A percentile compares a stretch with the other conserved stretches of the same genome.
Evolutionary conservation across 2,888 invertebrate species (phyloP).

Genomic region (Syrista parreyssii): DNA sequence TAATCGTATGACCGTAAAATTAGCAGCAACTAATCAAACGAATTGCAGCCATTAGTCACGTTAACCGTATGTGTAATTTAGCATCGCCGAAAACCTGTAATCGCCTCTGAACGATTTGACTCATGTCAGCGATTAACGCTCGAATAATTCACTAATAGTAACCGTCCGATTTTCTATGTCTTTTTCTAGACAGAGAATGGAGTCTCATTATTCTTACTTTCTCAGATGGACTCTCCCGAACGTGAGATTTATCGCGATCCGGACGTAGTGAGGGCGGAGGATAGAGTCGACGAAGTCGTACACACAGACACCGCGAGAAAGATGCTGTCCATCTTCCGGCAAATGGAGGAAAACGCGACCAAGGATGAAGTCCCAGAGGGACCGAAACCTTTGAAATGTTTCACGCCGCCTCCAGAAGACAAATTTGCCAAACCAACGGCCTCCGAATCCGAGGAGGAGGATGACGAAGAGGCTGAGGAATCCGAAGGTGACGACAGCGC

Average conservation of each 20-base stretch:
- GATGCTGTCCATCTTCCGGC: slow-evolving; percentile 89
- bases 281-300: slow-evolving; percentile 67
- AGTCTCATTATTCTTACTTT: too few relatives aligned
- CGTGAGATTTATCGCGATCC: slow-evolving; percentile 81
- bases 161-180: too few relatives aligned
- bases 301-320: slow-evolving; percentile 78
- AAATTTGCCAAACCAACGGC: slow-evolving; percentile 68
- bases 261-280: slow-evolving; percentile 75
- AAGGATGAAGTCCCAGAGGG: slow-evolving; percentile 71
- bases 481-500: slow-evolving; percentile 66
- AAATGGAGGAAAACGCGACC: slow-evolving; percentile 81
- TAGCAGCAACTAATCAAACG: too few relatives aligned
- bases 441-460: slow-evolving; percentile 67
- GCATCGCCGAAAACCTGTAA: too few relatives aligned
- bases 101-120: too few relatives aligned
- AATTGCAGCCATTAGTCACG: too few relatives aligned
- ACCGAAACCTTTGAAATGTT: slow-evolving; percentile 87
- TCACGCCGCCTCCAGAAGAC: slow-evolving; percentile 88
- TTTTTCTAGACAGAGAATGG: too few relatives aligned
- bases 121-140: too few relatives aligned
- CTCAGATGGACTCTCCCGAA: slow-evolving; percentile 75
- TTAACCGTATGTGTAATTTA: too few relatives aligned
- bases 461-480: slow-evolving; percentile 71
- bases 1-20: too few relatives aligned
- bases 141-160: too few relatives aligned